These are phyloP conservation scores for Hormiphora californensis DNA, from an alignment of 37 sponge, comb jelly and placozoan species.

Conservation along the genomic window DNA sequence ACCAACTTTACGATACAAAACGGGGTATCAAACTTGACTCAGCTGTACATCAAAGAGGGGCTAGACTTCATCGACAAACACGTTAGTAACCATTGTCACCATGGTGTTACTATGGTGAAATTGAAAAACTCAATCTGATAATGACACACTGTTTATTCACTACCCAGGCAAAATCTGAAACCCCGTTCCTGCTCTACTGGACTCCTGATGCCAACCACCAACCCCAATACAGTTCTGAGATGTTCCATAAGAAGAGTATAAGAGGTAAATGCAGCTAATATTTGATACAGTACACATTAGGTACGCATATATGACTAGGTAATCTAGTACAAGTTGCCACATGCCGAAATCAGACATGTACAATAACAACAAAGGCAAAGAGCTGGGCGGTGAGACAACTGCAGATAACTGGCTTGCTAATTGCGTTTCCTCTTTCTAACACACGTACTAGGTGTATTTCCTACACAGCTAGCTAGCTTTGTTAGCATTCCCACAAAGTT, in stretches of 20 bases:
- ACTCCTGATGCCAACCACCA: constrained; percentile 73
- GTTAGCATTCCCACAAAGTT: too few species aligned
- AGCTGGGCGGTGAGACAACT: neutral
- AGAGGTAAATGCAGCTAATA: constrained; percentile 64
- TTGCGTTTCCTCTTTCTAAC: too few species aligned
- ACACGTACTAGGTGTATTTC: too few species aligned
- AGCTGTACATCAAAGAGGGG: constrained; percentile 62
- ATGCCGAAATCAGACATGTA: neutral
- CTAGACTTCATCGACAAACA: constrained; percentile 19
- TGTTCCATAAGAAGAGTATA: constrained; percentile 65
- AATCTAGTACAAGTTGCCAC: neutral
- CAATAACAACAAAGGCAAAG: neutral
- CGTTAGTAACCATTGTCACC: neutral
- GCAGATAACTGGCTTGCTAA: too few species aligned
- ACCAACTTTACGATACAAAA: constrained; percentile 62
- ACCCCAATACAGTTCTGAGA: constrained; percentile 68
- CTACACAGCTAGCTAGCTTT: too few species aligned
- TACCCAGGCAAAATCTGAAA: constrained; percentile 13
- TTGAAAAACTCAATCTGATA: neutral
- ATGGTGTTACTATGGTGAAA: neutral
- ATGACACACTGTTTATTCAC: neutral
- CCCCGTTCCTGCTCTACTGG: constrained; percentile 81
- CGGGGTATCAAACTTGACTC: constrained; percentile 73
- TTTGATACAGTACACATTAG: neutral
- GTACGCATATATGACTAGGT: neutral